Conservation (phyloP, 2,888 invertebrate species). For the Meiosimyza platycephala region DNA sequence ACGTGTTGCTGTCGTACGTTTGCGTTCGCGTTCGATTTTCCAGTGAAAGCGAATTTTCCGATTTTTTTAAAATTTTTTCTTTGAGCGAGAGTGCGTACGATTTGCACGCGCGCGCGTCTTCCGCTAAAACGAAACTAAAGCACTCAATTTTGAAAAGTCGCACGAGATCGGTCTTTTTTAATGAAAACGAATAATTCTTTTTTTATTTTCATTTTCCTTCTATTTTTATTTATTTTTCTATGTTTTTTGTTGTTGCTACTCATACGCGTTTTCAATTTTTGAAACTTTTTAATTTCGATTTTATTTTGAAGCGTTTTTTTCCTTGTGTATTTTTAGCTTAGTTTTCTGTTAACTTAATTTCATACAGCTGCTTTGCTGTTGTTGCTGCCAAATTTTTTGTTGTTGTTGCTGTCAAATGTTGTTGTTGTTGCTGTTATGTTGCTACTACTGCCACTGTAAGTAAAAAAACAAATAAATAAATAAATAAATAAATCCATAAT, state of each 20-base stretch:
- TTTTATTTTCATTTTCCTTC: slow-evolving; percentile 20
- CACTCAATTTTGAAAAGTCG: slow-evolving; percentile 9
- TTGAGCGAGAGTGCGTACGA: neutral
- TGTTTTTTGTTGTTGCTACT: slow-evolving; percentile 27
- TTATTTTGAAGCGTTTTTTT: slow-evolving; percentile 17
- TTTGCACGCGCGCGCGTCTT: slow-evolving; percentile 20
- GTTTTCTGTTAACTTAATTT: slow-evolving; percentile 37
- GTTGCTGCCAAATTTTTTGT: neutral
- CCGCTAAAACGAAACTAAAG: slow-evolving; percentile 23
- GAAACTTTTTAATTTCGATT: slow-evolving; percentile 29
- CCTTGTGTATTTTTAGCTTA: slow-evolving; percentile 12
- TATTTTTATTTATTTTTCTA: slow-evolving; percentile 8
- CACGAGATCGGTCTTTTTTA: slow-evolving; percentile 9
- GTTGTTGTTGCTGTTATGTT: slow-evolving; percentile 4
- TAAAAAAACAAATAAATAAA: neutral
- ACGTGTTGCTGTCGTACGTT: too few species aligned
- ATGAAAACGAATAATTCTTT: slow-evolving; percentile 31
- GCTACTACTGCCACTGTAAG: slow-evolving; percentile 1
- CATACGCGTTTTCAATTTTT: slow-evolving; percentile 37
- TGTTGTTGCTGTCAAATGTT: slow-evolving; percentile 3
- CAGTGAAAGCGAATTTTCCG: neutral
- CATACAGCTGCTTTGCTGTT: slow-evolving; percentile 1
- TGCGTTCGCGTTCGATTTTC: neutral
- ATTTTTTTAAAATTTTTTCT: too few species aligned
- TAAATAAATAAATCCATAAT: slow-evolving; percentile 6